These are phyloP conservation scores for Epinephelus moara DNA, from an alignment of 2,113 vertebrate species.

Conservation along the genomic window DNA sequence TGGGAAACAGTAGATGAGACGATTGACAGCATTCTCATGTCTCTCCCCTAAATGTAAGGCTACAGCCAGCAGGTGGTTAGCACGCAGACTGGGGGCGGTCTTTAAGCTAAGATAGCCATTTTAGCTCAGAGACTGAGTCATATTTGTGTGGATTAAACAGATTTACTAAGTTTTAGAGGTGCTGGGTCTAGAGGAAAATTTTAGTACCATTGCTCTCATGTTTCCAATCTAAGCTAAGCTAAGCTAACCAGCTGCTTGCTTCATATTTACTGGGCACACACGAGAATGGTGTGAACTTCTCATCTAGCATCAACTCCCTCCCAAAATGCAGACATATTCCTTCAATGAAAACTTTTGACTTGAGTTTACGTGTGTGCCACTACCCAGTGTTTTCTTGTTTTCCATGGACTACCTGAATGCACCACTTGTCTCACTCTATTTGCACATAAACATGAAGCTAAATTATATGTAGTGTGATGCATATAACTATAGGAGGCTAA, in stretches of 20 bases:
- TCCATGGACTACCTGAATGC: slow-evolving; percentile 18
- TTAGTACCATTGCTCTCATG: no score
- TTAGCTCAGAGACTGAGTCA: background rate
- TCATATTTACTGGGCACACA: background rate
- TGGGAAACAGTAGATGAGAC: background rate
- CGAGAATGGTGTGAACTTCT: background rate
- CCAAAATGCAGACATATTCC: background rate
- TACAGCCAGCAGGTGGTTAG: background rate
- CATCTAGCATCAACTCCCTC: background rate
- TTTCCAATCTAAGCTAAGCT: background rate
- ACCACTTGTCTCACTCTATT: slow-evolving; percentile 54
- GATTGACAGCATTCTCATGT: background rate
- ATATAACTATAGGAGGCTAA: slow-evolving; percentile 20
- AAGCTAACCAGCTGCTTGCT: background rate
- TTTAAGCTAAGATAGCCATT: background rate
- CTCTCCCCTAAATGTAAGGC: background rate
- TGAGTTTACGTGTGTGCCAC: background rate
- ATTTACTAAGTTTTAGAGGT: background rate
- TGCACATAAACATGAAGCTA: slow-evolving; percentile 68
- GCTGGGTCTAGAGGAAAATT: no score
- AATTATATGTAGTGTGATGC: slow-evolving; percentile 42
- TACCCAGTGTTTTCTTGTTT: background rate
- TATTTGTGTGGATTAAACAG: background rate
- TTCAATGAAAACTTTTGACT: background rate
- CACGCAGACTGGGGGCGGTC: background rate